These are phyloP conservation scores for Tetramorium parvispinum DNA, from an alignment of 1,140 invertebrate genomes.

Conservation along the genomic window DNA sequence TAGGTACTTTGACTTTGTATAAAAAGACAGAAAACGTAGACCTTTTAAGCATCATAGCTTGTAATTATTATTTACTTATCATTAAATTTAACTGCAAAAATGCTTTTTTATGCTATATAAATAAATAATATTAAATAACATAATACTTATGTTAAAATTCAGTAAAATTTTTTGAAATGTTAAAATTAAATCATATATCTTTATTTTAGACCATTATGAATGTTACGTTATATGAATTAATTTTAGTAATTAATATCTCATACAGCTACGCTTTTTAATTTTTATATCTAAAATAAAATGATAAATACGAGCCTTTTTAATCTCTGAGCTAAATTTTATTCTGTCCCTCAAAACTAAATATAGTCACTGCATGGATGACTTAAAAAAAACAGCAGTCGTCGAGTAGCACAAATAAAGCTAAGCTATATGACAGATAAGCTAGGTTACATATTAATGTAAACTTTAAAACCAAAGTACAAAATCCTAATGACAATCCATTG, in stretches of 20 bases:
- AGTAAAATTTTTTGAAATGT: background rate
- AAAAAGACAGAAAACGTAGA: background rate
- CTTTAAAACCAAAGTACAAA: background rate
- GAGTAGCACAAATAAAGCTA: background rate
- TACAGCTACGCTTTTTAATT: background rate
- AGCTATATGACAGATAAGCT: conserved; percentile 19
- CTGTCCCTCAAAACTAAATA: background rate
- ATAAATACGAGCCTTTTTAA: background rate
- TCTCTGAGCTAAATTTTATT: background rate
- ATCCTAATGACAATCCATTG: background rate
- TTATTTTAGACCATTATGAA: background rate
- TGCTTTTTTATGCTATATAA: background rate
- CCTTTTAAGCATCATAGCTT: background rate
- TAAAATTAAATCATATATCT: background rate
- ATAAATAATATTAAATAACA: background rate
- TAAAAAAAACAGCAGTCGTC: background rate
- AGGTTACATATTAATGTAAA: background rate
- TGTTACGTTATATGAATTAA: background rate
- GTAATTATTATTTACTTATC: background rate
- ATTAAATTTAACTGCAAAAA: background rate
- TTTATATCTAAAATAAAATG: background rate
- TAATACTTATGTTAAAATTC: background rate
- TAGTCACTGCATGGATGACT: background rate
- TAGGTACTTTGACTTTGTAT: background rate
- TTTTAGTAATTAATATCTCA: background rate